Conservation (phyloP, 64 coral and sea anemone species). For the Stichodactyla mertensii region DNA sequence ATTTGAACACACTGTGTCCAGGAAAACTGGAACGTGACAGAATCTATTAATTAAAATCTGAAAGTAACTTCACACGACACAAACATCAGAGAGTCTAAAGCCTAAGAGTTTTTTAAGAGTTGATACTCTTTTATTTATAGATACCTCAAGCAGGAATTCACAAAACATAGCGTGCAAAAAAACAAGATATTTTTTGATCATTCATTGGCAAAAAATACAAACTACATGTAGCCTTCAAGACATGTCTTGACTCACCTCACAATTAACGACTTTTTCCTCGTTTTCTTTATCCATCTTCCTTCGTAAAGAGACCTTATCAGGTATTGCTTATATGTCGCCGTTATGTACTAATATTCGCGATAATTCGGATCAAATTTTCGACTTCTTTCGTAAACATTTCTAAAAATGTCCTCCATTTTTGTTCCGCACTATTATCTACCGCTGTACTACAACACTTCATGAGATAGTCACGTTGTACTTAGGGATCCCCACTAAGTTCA, state of each 20-base stretch:
- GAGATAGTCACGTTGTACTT: neutral
- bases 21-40: too few species aligned
- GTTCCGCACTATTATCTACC: neutral
- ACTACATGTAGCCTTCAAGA: neutral
- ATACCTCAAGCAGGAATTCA: too few species aligned
- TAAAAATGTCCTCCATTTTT: neutral
- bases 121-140: too few species aligned
- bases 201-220: neutral
- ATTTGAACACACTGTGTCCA: too few species aligned
- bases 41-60: too few species aligned
- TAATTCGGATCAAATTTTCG: conserved; percentile 1
- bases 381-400: neutral
- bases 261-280: neutral
- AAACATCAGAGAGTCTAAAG: too few species aligned
- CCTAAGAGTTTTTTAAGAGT: too few species aligned
- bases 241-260: neutral
- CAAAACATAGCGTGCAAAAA: too few species aligned
- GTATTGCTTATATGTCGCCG: neutral
- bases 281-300: neutral
- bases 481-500: neutral
- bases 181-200: neutral
- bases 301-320: neutral
- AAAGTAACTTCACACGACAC: too few species aligned
- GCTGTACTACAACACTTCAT: neutral
- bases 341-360: neutral